Percentiles rank a stretch among this genome's conserved stretches.
Evolutionary conservation across 1,140 invertebrate genomes (phyloP).

Genomic region (Glossosoma conforme): DNA sequence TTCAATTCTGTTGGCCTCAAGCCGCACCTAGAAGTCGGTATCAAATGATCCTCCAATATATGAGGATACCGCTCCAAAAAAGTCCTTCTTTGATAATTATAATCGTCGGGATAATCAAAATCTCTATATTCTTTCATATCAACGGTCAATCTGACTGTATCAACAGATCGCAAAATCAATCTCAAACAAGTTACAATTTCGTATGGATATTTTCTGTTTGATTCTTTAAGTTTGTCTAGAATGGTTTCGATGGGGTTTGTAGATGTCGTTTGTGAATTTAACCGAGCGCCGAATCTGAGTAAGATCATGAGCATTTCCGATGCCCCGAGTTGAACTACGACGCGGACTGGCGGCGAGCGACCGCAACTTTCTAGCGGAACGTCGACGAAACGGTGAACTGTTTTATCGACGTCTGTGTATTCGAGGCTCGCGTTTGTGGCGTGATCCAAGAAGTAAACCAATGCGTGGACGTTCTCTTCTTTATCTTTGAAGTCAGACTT

Average conservation of each 20-base stretch:
- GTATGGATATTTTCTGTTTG: slow-evolving; percentile 57
- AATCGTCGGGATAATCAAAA: slow-evolving; percentile 39
- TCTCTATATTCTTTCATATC: slow-evolving; percentile 37
- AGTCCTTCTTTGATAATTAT: slow-evolving; percentile 49
- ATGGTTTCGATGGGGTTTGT: slow-evolving; percentile 53
- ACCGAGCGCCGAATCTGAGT: slow-evolving; percentile 61
- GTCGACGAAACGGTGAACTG: slow-evolving; percentile 62
- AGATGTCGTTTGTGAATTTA: slow-evolving; percentile 46
- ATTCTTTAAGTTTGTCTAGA: slow-evolving; percentile 60
- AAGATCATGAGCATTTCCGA: slow-evolving; percentile 69
- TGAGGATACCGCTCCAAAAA: slow-evolving; percentile 59
- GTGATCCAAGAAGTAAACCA: slow-evolving; percentile 73
- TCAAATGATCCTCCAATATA: slow-evolving; percentile 56
- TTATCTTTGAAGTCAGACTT: slow-evolving; percentile 74
- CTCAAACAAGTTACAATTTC: slow-evolving; percentile 62
- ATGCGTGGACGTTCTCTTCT: slow-evolving; percentile 68
- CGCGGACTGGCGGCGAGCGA: slow-evolving; percentile 58
- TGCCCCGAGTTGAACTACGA: slow-evolving; percentile 64
- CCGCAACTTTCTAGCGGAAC: slow-evolving; percentile 74
- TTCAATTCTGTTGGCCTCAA: slow-evolving; percentile 47
- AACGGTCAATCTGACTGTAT: slow-evolving; percentile 42
- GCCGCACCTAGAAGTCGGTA: slow-evolving; percentile 53
- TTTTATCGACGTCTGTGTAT: slow-evolving; percentile 46
- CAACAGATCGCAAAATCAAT: slow-evolving; percentile 59
- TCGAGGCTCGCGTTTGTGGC: slow-evolving; percentile 55